phyloP scores from a whole-genome alignment of 2,888 invertebrate genomes.

The Nowickia ferox region DNA sequence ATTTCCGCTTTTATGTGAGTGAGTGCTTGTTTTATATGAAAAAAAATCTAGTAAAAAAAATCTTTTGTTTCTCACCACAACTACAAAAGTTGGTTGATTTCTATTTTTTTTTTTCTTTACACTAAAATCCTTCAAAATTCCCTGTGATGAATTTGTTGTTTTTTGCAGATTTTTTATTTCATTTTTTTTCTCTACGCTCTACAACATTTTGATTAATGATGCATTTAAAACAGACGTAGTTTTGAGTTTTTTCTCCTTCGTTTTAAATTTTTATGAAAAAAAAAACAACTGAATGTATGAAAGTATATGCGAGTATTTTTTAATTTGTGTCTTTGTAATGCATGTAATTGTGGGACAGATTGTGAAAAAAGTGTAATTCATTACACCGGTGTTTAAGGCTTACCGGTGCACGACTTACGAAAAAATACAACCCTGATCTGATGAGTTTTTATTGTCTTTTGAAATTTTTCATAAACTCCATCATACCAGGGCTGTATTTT shows the following conservation, averaged over 20 bases:
- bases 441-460: too few species aligned
- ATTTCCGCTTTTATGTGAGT: slow-evolving; percentile 37
- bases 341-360: neutral
- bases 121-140: slow-evolving; percentile 64
- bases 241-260: slow-evolving; percentile 42
- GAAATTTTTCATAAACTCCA: too few species aligned
- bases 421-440: too few species aligned
- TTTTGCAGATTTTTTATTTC: slow-evolving; percentile 39
- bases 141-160: slow-evolving; percentile 66
- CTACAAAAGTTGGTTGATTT: slow-evolving; percentile 38
- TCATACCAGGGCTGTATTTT: too few species aligned
- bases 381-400: too few species aligned
- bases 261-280: slow-evolving; percentile 33
- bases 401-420: too few species aligned
- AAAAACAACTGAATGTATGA: slow-evolving; percentile 17
- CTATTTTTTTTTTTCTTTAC: slow-evolving; percentile 8
- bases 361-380: neutral
- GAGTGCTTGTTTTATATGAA: slow-evolving; percentile 20
- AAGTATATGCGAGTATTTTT: slow-evolving; percentile 1
- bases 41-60: slow-evolving; percentile 1
- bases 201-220: slow-evolving; percentile 71
- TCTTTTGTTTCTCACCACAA: slow-evolving; percentile 63
- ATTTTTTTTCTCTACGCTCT: slow-evolving; percentile 23
- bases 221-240: slow-evolving; percentile 71
- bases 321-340: slow-evolving; percentile 18